These are phyloP conservation scores for Oedothorax gibbosus DNA, from an alignment of 1,140 invertebrate species.

Conservation along the genomic window DNA sequence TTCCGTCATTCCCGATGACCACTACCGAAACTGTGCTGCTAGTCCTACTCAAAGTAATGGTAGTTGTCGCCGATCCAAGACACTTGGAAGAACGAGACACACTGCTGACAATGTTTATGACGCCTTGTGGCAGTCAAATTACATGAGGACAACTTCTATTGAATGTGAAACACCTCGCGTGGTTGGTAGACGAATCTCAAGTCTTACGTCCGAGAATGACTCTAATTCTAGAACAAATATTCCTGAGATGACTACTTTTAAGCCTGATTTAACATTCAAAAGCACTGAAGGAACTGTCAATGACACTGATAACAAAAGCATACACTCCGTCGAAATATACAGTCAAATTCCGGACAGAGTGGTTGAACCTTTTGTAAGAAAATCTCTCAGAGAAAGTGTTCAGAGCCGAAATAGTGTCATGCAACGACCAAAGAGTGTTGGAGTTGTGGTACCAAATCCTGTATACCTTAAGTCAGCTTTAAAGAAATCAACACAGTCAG, in stretches of 20 bases:
- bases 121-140: not conserved
- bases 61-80: constrained; percentile 28
- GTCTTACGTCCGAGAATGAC: too few relatives aligned
- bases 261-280: not conserved
- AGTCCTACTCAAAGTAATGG: constrained; percentile 10
- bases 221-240: not conserved
- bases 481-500: constrained; percentile 41
- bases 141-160: not conserved
- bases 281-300: not conserved
- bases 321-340: constrained; percentile 27
- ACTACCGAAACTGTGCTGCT: not conserved
- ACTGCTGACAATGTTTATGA: constrained; percentile 26
- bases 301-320: constrained; percentile 6
- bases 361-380: not conserved
- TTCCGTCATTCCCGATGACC: constrained; percentile 49
- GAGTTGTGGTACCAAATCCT: constrained; percentile 35
- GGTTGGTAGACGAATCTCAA: too few relatives aligned
- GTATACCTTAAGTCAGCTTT: constrained; percentile 55
- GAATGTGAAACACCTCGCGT: too few relatives aligned
- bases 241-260: not conserved
- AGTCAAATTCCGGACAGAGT: constrained; percentile 19
- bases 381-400: constrained; percentile 3
- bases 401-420: not conserved
- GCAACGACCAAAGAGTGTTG: constrained; percentile 55
- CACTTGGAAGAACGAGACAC: constrained; percentile 9